Conservation (phyloP, 2,888 invertebrate genomes). For the Brassicogethes aeneus region DNA sequence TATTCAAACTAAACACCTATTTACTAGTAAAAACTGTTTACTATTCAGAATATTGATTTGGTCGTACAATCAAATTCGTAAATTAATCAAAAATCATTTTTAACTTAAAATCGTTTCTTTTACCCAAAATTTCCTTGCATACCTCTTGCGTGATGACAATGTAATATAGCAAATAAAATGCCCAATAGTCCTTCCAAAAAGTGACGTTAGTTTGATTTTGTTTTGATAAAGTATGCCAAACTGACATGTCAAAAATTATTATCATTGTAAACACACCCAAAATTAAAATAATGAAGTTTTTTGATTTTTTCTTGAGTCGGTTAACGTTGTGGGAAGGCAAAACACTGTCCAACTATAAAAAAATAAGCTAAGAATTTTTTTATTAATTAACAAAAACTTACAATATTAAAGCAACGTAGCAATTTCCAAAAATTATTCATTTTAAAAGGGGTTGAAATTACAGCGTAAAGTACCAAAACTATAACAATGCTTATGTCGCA, state of each 20-base stretch:
- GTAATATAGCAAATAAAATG: slow-evolving; percentile 51
- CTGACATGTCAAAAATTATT: slow-evolving; percentile 15
- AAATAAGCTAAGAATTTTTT: too few species aligned
- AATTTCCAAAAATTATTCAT: slow-evolving; percentile 19
- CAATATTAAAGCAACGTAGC: slow-evolving; percentile 16
- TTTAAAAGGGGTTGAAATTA: slow-evolving; percentile 18
- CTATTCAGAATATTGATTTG: too few species aligned
- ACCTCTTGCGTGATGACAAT: slow-evolving; percentile 50
- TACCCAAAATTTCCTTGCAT: too few species aligned
- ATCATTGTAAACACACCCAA: slow-evolving; percentile 8
- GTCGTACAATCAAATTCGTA: too few species aligned
- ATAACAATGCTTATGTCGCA: slow-evolving; percentile 22
- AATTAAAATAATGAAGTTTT: slow-evolving; percentile 11
- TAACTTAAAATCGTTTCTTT: too few species aligned
- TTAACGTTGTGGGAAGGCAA: slow-evolving; percentile 14
- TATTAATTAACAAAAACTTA: too few species aligned
- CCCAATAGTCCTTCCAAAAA: slow-evolving; percentile 46
- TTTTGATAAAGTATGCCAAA: slow-evolving; percentile 12
- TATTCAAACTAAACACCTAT: too few species aligned
- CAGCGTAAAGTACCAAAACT: slow-evolving; percentile 17
- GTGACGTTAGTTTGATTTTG: slow-evolving; percentile 11
- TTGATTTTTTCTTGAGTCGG: slow-evolving; percentile 12
- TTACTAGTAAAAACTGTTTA: too few species aligned
- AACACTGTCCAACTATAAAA: not conserved
- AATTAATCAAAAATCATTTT: too few species aligned